Conservation (phyloP, 2,797 vertebrate genomes). For the Muscicapa striata region DNA sequence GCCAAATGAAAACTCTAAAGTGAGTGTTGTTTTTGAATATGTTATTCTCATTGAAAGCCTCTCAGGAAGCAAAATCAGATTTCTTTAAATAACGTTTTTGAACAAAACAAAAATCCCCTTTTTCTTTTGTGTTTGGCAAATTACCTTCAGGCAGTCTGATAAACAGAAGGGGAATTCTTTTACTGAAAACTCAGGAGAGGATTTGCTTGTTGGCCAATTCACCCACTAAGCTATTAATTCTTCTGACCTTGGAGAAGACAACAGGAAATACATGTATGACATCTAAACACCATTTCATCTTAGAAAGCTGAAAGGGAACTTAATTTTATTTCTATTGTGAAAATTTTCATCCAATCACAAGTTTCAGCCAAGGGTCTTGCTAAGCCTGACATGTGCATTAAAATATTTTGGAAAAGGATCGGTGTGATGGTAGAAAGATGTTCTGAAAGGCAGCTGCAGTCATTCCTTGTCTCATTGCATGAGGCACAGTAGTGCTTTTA, state of each 20-base stretch:
- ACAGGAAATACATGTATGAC: background rate
- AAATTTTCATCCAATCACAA: background rate
- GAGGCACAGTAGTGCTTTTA: background rate
- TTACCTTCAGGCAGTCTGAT: background rate
- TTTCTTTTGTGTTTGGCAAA: background rate
- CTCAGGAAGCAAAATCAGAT: slow-evolving; percentile 20
- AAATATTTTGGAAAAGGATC: background rate
- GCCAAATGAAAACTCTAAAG: slow-evolving; percentile 8
- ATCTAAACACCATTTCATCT: background rate
- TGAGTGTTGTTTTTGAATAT: background rate
- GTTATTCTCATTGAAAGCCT: slow-evolving; percentile 25
- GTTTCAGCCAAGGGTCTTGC: background rate
- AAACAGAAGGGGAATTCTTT: background rate
- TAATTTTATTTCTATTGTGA: background rate
- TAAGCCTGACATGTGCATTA: background rate
- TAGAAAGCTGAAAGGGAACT: background rate
- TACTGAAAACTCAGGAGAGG: background rate
- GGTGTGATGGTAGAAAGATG: background rate
- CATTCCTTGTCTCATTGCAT: background rate
- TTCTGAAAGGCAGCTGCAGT: background rate
- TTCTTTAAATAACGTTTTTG: slow-evolving; percentile 18
- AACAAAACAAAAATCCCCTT: background rate
- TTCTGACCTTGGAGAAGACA: slow-evolving; percentile 34
- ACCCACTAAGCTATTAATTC: background rate
- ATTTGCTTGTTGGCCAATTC: background rate